Percentiles rank a stretch among this genome's conserved stretches.
Evolutionary conservation across 2,888 invertebrate genomes (phyloP).

Genomic region (Drosophila neonasuta): DNA sequence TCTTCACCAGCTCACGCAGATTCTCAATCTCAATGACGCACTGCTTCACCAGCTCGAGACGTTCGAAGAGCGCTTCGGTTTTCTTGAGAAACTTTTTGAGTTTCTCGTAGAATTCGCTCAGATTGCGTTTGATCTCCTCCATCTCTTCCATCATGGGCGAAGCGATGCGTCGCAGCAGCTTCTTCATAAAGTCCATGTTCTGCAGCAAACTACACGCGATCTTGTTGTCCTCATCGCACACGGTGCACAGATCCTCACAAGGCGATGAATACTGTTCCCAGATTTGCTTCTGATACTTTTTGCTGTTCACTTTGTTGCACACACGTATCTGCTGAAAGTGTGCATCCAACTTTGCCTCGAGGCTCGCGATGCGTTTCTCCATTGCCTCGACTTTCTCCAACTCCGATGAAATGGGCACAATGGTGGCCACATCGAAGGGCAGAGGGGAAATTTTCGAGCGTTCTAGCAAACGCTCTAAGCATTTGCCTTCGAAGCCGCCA

Average conservation of each 20-base stretch:
- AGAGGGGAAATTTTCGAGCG: constrained; percentile 67
- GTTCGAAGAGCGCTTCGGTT: constrained; percentile 67
- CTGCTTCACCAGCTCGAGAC: constrained; percentile 74
- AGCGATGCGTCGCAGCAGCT: constrained; percentile 72
- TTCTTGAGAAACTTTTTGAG: constrained; percentile 63
- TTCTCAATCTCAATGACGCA: constrained; percentile 71
- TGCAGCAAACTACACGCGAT: constrained; percentile 75
- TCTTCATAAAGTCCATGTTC: constrained; percentile 76
- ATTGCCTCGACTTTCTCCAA: constrained; percentile 58
- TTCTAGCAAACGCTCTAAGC: constrained; percentile 67
- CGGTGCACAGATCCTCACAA: constrained; percentile 77
- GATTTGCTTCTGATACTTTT: constrained; percentile 47
- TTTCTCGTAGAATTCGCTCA: constrained; percentile 63
- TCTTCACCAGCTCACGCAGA: constrained; percentile 54
- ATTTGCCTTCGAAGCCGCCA: constrained; percentile 69
- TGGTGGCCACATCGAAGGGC: constrained; percentile 61
- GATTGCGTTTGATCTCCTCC: constrained; percentile 60
- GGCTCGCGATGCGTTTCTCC: constrained; percentile 57
- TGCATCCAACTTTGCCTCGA: constrained; percentile 62
- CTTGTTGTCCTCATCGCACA: constrained; percentile 75
- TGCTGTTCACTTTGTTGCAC: constrained; percentile 50
- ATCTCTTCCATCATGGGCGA: constrained; percentile 72
- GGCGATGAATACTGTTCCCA: constrained; percentile 59
- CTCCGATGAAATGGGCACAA: constrained; percentile 60
- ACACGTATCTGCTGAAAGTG: constrained; percentile 69